Base-by-base conservation (phyloP, 1,140 invertebrate genomes). In the Streblospio benedicti region DNA sequence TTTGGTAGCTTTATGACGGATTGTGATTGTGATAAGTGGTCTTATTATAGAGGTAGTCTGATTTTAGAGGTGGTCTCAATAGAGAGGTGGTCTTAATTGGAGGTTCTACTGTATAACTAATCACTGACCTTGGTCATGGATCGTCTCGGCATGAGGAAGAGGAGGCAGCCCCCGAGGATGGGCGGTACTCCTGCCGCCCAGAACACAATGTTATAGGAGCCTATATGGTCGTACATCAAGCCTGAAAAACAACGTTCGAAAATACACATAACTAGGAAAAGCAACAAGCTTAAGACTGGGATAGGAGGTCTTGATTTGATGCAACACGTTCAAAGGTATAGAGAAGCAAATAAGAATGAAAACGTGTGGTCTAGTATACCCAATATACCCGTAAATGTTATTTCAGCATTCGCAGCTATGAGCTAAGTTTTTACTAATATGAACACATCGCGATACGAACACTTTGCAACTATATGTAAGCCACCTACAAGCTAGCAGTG, bases 171-270 rank as follows among this genome's bases (percentile, higher is more conserved):
- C 14, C 90, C 91, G 4, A 92, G 63, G 20, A 93, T 81, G 1
- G 91, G 90, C 2, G 91, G 90, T 44, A 90, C 80, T 5, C 92
- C 91, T 38, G 90, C 89, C 59, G 89, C 76, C 28, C 90, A 76
- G 65, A 94, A 89, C 0, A 90, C 86, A 30, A 90, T 66, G 0
- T 81, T 83, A 70, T 92, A 94, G 12, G 84, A 84, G 27, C 75
- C 72, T 41, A 78, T 64, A 1, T 74, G 58, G 64, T 83, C 83
- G 67, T 80, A 83, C 23, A 83, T 60, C 18, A 74, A 64, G 49
- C 85, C 84, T 87, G 55, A 6, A 69, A 67, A n/a, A 20, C 5
- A 56, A 27, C 33, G 35, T 38, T 38, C 38, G 38, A 3, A 2
- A 20, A 18, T 33, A 35, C 18, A n/a, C 20, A 35, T 49, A n/a